These are phyloP conservation scores for Dinomys branickii DNA, from an alignment of 2,113 vertebrate species.

Conservation along the genomic window DNA sequence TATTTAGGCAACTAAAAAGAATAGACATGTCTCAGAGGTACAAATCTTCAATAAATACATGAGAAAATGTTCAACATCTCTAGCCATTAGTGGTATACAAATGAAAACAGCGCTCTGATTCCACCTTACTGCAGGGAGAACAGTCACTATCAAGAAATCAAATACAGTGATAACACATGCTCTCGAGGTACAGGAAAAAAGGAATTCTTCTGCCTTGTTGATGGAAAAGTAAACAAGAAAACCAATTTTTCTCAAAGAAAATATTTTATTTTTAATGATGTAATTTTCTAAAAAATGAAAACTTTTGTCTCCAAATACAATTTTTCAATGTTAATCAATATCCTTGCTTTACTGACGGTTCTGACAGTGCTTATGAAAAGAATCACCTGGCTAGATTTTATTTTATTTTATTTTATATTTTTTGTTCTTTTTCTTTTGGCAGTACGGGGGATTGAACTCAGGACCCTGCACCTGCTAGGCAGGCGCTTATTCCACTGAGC, in stretches of 20 bases:
- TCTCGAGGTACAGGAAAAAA: background rate
- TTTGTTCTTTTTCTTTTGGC: too few relatives aligned
- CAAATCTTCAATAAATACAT: background rate
- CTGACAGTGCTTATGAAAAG: background rate
- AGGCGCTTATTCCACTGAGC: too few relatives aligned
- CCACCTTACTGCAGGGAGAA: background rate
- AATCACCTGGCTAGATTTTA: background rate
- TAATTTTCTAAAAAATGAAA: background rate
- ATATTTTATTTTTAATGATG: background rate
- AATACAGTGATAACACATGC: background rate
- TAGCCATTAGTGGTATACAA: background rate
- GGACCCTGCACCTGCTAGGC: too few relatives aligned
- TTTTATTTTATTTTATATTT: conserved; percentile 25
- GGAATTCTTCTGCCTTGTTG: background rate
- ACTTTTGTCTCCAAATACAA: background rate
- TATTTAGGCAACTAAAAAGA: background rate
- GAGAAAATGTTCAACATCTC: background rate
- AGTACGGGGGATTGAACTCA: too few relatives aligned
- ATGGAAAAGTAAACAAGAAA: background rate
- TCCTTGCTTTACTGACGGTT: background rate
- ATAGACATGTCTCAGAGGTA: background rate
- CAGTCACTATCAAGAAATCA: background rate
- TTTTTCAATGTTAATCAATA: background rate
- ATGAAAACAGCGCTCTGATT: background rate
- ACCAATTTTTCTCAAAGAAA: background rate